Percentiles rank a stretch among this genome's conserved stretches.
Conservation (phyloP, 2,113 vertebrate genomes). For the Hassar affinis region DNA sequence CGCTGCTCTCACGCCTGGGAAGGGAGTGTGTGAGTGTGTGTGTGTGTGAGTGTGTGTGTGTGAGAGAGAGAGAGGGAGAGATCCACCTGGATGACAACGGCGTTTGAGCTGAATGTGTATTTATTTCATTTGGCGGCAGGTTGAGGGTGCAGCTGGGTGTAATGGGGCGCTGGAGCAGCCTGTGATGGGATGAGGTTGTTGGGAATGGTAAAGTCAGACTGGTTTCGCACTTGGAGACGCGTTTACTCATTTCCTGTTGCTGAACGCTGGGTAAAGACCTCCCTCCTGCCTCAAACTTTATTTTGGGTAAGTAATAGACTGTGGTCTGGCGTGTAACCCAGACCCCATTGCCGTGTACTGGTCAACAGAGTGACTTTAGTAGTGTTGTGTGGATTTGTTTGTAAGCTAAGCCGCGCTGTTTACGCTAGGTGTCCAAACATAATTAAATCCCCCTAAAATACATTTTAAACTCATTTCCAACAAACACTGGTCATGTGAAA, state of each 20-base stretch:
- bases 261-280: background rate
- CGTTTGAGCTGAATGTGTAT: background rate
- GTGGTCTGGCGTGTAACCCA: no score
- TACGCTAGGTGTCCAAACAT: background rate
- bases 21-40: background rate
- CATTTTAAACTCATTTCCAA: background rate
- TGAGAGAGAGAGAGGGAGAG: no score
- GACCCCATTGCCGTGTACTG: no score
- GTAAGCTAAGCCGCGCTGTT: background rate
- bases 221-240: background rate
- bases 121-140: background rate
- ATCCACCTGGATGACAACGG: slow-evolving; percentile 43
- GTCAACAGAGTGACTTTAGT: no score
- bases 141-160: no score
- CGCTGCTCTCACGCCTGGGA: background rate
- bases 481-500: background rate
- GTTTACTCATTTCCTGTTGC: slow-evolving; percentile 33
- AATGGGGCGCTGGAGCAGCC: background rate
- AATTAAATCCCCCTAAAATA: background rate
- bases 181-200: background rate
- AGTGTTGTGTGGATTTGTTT: background rate
- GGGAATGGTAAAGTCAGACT: slow-evolving; percentile 32
- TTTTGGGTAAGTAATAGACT: background rate
- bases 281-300: background rate
- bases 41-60: background rate